Evolutionary conservation across 2,888 invertebrate genomes (phyloP).

Genomic region (Scelioninae gen. 2): DNA sequence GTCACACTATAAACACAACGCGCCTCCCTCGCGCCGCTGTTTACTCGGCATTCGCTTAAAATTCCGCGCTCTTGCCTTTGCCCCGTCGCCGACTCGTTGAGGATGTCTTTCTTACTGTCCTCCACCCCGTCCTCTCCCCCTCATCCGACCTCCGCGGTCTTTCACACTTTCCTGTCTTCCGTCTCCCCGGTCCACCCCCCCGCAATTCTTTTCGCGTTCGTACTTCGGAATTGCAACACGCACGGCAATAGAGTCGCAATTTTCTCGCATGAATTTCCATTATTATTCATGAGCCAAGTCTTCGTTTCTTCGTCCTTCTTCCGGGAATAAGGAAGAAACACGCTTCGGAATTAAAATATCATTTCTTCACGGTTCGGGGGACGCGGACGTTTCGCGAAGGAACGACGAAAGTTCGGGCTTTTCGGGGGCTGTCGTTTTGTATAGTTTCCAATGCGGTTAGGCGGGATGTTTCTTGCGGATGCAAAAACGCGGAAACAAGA

Average conservation of each 20-base stretch:
- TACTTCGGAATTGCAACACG: constrained; percentile 54
- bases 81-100: constrained; percentile 39
- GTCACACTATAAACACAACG: constrained; percentile 53
- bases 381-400: too few relatives aligned
- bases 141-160: too few relatives aligned
- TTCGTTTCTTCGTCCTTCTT: constrained; percentile 20
- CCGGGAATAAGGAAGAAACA: constrained; percentile 47
- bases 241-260: constrained; percentile 54
- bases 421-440: too few relatives aligned
- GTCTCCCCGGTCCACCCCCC: background rate
- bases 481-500: too few relatives aligned
- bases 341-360: constrained; percentile 42
- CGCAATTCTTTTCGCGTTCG: constrained; percentile 53
- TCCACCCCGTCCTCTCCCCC: background rate
- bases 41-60: constrained; percentile 63
- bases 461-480: too few relatives aligned
- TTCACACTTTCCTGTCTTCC: too few relatives aligned
- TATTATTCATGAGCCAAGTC: constrained; percentile 55
- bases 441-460: too few relatives aligned
- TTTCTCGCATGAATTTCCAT: constrained; percentile 54
- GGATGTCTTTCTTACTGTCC: constrained; percentile 45
- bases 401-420: too few relatives aligned
- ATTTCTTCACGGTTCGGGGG: too few relatives aligned
- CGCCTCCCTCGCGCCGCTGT: constrained; percentile 40
- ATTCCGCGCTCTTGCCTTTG: constrained; percentile 59